phyloP scores from a whole-genome alignment of 2,797 vertebrate genomes.

The Graptemys geographica region DNA sequence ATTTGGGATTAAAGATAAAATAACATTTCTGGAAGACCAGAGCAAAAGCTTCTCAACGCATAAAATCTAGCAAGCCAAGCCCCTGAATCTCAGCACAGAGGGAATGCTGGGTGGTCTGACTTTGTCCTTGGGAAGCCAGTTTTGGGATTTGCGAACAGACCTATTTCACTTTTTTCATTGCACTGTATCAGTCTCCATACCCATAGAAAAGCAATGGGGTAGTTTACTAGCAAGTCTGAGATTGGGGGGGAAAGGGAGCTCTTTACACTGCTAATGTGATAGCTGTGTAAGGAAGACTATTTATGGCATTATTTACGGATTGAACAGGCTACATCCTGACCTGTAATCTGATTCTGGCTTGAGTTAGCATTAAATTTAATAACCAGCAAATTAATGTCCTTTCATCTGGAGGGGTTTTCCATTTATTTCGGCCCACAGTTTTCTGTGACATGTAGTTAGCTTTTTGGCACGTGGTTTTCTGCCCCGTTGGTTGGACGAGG shows the following conservation, averaged over 20 bases:
- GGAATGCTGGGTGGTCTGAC: neutral
- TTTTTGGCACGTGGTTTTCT: neutral
- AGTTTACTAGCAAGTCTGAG: neutral
- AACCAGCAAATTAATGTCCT: neutral
- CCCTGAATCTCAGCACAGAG: neutral
- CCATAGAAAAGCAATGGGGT: neutral
- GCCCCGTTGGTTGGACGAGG: neutral
- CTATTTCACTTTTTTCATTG: neutral
- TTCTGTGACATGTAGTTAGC: rapidly evolving
- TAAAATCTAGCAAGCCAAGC: neutral
- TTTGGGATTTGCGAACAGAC: neutral
- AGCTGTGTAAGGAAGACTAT: neutral
- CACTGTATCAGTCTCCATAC: rapidly evolving
- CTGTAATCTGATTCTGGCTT: neutral
- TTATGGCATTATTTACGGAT: neutral
- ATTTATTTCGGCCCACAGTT: rapidly evolving
- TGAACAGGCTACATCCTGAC: neutral
- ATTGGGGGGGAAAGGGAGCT: rapidly evolving
- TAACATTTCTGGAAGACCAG: slow-evolving; percentile 39
- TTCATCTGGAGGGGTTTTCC: neutral
- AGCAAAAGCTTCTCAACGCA: neutral
- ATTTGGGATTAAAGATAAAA: slow-evolving; percentile 41
- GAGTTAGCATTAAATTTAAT: neutral
- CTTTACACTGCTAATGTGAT: rapidly evolving
- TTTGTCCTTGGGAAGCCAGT: rapidly evolving